Evolutionary conservation across 2,888 invertebrate species (phyloP).

Genomic region (Athalia circularis): DNA sequence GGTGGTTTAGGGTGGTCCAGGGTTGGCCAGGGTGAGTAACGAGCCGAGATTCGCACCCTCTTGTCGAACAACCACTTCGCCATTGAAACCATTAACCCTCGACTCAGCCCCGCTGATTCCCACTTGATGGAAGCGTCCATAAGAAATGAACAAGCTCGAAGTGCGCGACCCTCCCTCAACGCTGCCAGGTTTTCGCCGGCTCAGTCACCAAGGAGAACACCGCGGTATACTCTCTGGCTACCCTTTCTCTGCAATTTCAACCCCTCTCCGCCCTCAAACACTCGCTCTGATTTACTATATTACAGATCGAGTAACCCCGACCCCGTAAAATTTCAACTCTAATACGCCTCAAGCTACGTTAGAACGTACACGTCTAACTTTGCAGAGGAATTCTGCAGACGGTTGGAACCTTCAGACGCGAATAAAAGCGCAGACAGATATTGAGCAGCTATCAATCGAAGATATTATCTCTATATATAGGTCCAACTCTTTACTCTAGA

Average conservation of each 20-base stretch:
- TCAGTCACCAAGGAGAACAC: slow-evolving; percentile 29
- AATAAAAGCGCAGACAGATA: slow-evolving; percentile 25
- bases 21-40: slow-evolving; percentile 41
- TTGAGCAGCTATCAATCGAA: slow-evolving; percentile 3
- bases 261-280: slow-evolving; percentile 7
- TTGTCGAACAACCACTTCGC: slow-evolving; percentile 45
- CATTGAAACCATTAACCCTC: slow-evolving; percentile 46
- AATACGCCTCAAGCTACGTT: neutral
- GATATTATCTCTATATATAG: too few relatives aligned
- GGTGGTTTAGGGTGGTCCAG: slow-evolving; percentile 6
- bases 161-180: slow-evolving; percentile 20
- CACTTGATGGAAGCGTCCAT: slow-evolving; percentile 46
- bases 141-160: slow-evolving; percentile 44
- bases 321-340: slow-evolving; percentile 25
- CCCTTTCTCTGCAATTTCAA: neutral
- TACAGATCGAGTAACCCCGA: slow-evolving; percentile 8
- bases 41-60: slow-evolving; percentile 45
- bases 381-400: slow-evolving; percentile 23
- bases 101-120: slow-evolving; percentile 45
- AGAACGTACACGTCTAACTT: slow-evolving; percentile 8
- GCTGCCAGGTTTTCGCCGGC: slow-evolving; percentile 2
- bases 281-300: slow-evolving; percentile 33
- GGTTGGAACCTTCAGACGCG: too few relatives aligned
- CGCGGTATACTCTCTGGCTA: neutral
- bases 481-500: too few relatives aligned